These are phyloP conservation scores for Eulemur rufifrons DNA, from an alignment of 2,113 vertebrate genomes.

Conservation along the genomic window DNA sequence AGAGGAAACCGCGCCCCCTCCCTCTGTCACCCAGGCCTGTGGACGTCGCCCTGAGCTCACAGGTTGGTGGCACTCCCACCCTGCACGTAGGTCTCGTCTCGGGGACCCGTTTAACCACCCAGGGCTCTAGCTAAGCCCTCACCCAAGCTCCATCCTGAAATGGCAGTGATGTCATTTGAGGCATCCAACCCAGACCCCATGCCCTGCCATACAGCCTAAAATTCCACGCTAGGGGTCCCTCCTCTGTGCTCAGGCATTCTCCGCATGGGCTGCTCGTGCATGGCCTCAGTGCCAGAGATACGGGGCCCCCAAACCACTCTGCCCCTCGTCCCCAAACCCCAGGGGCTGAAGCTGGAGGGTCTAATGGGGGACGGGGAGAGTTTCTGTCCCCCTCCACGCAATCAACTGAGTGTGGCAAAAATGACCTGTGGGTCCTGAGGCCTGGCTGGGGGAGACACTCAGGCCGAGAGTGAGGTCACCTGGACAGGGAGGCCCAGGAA, in stretches of 20 bases:
- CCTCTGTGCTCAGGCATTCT: not conserved
- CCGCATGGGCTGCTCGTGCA: fast-evolving
- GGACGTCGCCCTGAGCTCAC: not conserved
- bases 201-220: not conserved
- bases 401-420: not conserved
- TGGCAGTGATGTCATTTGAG: not conserved
- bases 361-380: not conserved
- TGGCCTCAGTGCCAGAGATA: not conserved
- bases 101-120: not conserved
- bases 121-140: not conserved
- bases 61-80: not conserved
- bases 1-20: not conserved
- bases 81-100: not conserved
- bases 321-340: not conserved
- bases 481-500: not conserved
- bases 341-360: not conserved
- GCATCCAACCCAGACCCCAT: not conserved
- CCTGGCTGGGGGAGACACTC: not conserved
- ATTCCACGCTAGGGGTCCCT: not conserved
- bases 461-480: not conserved
- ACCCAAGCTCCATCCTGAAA: not conserved
- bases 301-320: no score
- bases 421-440: not conserved
- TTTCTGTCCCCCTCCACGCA: not conserved
- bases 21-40: not conserved